Evolutionary conservation across 1,140 invertebrate species (phyloP).

Genomic region (Lordiphosa collinella): DNA sequence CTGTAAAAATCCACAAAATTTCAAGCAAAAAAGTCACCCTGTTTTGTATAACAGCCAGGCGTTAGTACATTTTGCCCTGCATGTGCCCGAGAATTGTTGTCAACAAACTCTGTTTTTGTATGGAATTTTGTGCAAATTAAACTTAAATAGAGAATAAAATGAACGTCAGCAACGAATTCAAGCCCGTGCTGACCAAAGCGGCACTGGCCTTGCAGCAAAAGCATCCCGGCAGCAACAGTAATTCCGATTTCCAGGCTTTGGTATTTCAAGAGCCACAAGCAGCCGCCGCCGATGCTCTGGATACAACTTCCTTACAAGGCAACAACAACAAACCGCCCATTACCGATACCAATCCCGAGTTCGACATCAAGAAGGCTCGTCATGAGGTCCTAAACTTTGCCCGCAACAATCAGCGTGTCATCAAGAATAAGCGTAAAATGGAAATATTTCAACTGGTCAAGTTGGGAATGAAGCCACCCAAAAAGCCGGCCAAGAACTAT

Average conservation of each 20-base stretch:
- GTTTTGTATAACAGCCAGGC: too few relatives aligned
- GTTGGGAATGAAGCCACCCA: conserved; percentile 83
- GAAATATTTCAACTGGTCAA: conserved; percentile 83
- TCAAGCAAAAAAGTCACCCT: too few relatives aligned
- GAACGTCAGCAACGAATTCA: conserved; percentile 56
- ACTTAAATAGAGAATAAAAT: conserved; percentile 4
- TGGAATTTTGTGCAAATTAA: too few relatives aligned
- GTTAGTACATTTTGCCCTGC: too few relatives aligned
- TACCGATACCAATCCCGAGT: conserved; percentile 43
- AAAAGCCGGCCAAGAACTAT: conserved; percentile 82
- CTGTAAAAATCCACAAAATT: too few relatives aligned
- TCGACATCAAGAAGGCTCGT: conserved; percentile 82
- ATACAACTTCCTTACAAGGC: neutral
- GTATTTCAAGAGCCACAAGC: conserved; percentile 53
- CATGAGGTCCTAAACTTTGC: conserved; percentile 85
- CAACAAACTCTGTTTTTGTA: too few relatives aligned
- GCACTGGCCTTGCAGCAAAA: conserved; percentile 49
- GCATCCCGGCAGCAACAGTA: neutral
- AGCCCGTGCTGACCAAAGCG: conserved; percentile 66
- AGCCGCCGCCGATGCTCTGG: neutral
- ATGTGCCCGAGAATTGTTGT: too few relatives aligned
- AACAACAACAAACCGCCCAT: neutral
- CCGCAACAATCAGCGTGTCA: conserved; percentile 82
- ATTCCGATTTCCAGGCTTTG: conserved; percentile 35
- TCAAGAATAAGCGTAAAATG: conserved; percentile 82